Conservation (phyloP, 2,797 vertebrate species). For the Phrynocephalus guinanensis region DNA sequence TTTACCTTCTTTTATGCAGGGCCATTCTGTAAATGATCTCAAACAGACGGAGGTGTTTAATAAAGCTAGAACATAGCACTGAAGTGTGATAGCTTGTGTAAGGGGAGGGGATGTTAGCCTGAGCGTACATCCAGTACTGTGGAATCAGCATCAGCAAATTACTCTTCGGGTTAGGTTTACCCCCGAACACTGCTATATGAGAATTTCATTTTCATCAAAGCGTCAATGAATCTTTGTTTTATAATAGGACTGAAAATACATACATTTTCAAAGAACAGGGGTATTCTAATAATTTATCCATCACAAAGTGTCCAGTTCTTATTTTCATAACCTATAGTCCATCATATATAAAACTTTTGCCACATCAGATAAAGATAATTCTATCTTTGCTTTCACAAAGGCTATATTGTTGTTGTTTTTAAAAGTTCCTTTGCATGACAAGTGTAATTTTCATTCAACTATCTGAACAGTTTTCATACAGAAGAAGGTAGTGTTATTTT, state of each 20-base stretch:
- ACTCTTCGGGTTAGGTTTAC: not conserved
- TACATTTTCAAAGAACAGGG: constrained; percentile 22
- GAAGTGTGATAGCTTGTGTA: constrained; percentile 1
- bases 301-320: constrained; percentile 7
- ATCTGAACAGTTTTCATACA: not conserved
- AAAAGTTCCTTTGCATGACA: constrained; percentile 12
- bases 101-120: not conserved
- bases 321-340: constrained; percentile 30
- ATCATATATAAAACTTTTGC: constrained; percentile 22
- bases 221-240: constrained; percentile 22
- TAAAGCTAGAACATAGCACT: not conserved
- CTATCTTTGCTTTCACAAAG: not conserved
- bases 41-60: constrained; percentile 14
- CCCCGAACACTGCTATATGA: constrained; percentile 1
- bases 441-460: not conserved
- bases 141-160: constrained; percentile 24
- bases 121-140: constrained; percentile 1
- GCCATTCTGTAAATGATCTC: not conserved
- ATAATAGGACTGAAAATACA: constrained; percentile 3
- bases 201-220: constrained; percentile 21
- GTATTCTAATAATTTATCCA: constrained; percentile 28
- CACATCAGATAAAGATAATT: constrained; percentile 2
- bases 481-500: not conserved
- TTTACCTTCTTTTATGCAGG: not conserved
- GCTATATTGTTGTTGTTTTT: not conserved